Evolutionary conservation across 1,140 invertebrate genomes (phyloP).

Genomic region (Theocolax elegans): DNA sequence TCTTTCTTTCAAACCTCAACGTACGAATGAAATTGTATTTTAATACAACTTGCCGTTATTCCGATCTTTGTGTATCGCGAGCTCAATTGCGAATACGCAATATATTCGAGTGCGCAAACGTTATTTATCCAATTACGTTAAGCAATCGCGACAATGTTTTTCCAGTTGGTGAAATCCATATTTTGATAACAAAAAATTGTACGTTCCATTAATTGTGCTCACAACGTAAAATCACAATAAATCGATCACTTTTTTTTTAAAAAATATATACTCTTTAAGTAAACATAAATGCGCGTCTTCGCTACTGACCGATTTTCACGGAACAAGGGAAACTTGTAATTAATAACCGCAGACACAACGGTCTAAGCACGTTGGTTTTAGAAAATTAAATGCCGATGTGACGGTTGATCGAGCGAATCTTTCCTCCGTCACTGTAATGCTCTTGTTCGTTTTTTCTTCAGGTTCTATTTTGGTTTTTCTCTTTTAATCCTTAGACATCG

Average conservation of each 20-base stretch:
- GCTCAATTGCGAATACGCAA: constrained; percentile 51
- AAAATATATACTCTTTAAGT: no score
- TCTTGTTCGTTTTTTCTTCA: background rate
- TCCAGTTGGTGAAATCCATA: no score
- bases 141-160: no score
- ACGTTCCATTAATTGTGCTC: no score
- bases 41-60: constrained; percentile 56
- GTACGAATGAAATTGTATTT: constrained; percentile 49
- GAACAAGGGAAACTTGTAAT: constrained; percentile 18
- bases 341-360: constrained; percentile 18
- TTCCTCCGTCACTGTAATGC: background rate
- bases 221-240: no score
- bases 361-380: constrained; percentile 10
- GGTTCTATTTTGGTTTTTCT: background rate
- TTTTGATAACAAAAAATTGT: no score
- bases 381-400: constrained; percentile 24
- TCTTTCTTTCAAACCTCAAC: constrained; percentile 1
- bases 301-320: constrained; percentile 33
- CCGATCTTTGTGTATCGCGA: constrained; percentile 42
- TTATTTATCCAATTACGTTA: no score
- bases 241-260: no score
- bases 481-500: background rate
- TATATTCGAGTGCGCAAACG: constrained; percentile 40
- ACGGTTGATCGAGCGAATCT: constrained; percentile 23
- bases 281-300: background rate